Evolutionary conservation across 2,113 vertebrate species (phyloP).

Genomic region (Rhabdomys dilectus): DNA sequence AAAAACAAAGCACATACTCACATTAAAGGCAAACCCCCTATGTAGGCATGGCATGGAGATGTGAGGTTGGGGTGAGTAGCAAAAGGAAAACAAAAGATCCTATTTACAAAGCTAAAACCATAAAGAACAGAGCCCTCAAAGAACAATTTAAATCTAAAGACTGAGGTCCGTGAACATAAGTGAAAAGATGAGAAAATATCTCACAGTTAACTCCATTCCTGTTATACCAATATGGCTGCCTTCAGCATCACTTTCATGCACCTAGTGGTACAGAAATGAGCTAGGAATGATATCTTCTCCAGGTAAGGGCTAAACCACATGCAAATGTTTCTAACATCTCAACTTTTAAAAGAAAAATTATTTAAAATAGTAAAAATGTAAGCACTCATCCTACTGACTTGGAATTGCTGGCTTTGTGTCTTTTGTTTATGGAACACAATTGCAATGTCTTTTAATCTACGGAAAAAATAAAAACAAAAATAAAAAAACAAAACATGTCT

Average conservation of each 20-base stretch:
- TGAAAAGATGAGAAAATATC: background rate
- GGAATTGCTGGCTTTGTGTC: background rate
- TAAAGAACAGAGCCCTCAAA: background rate
- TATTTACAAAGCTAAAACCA: background rate
- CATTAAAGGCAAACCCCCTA: background rate
- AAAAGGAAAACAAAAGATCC: background rate
- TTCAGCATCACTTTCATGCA: background rate
- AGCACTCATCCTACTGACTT: background rate
- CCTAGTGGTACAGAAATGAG: background rate
- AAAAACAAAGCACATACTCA: constrained; percentile 55
- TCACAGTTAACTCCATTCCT: background rate
- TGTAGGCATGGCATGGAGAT: background rate
- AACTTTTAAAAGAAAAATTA: background rate
- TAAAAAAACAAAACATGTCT: background rate
- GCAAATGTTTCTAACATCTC: background rate
- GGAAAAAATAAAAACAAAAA: background rate
- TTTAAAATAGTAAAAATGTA: constrained; percentile 2
- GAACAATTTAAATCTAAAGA: background rate
- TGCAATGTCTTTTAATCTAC: background rate
- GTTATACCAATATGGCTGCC: background rate
- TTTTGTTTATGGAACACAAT: background rate
- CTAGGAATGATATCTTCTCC: background rate
- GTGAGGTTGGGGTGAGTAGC: background rate
- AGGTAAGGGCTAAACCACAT: background rate
- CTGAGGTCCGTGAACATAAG: background rate